A percentile compares a stretch with the other conserved stretches of the same genome.
These are phyloP conservation scores for Erpetoichthys calabaricus DNA, from an alignment of 2,797 vertebrate genomes.

Conservation along the genomic window DNA sequence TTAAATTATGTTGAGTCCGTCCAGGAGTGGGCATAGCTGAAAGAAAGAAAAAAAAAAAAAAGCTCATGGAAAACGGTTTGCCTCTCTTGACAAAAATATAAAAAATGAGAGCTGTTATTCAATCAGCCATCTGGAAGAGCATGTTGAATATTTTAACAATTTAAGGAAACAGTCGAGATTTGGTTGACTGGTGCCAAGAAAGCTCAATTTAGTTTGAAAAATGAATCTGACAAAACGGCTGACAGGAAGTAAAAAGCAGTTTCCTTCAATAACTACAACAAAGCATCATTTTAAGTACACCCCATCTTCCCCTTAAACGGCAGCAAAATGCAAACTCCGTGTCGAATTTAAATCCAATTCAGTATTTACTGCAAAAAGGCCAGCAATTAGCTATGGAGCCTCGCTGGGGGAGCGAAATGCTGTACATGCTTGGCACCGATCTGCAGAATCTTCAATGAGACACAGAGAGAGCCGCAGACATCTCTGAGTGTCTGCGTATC, in stretches of 20 bases:
- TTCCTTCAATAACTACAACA: constrained; percentile 1
- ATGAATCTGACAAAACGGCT: constrained; percentile 25
- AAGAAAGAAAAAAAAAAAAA: constrained; percentile 20
- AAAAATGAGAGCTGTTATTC: constrained; percentile 12
- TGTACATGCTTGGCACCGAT: too few species aligned
- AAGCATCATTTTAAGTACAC: neutral
- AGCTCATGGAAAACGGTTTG: constrained; percentile 26
- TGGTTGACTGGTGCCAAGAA: constrained; percentile 26
- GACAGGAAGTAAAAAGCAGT: constrained; percentile 4
- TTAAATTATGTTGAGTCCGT: neutral
- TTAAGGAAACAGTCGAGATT: constrained; percentile 26
- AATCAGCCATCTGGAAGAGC: constrained; percentile 31
- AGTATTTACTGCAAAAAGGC: too few species aligned
- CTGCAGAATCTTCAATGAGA: too few species aligned
- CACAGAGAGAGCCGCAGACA: too few species aligned
- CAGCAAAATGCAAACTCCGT: too few species aligned
- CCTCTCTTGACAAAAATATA: constrained; percentile 17
- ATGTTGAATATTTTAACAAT: constrained; percentile 27
- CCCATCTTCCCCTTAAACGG: neutral
- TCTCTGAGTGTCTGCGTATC: too few species aligned
- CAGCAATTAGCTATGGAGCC: too few species aligned
- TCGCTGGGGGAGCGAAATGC: too few species aligned
- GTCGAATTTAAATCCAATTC: too few species aligned
- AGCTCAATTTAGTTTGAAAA: constrained; percentile 35
- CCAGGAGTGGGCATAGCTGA: constrained; percentile 18